These are phyloP conservation scores for Aegithalos caudatus DNA, from an alignment of 2,113 vertebrate species.

Conservation along the genomic window DNA sequence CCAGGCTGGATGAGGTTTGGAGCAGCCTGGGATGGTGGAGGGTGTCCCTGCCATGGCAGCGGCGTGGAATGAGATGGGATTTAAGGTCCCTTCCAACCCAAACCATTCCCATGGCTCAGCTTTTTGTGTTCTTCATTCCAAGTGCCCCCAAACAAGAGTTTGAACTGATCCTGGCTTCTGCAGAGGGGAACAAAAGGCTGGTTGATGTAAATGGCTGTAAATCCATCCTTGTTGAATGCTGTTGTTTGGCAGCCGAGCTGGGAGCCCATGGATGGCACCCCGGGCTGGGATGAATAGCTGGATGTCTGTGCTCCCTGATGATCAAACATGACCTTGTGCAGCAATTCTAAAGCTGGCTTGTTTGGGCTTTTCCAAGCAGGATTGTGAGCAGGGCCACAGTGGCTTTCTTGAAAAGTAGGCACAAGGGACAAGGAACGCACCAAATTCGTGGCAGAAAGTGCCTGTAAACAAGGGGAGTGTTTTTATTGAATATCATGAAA, in stretches of 20 bases:
- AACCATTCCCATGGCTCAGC: not conserved
- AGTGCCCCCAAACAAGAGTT: not conserved
- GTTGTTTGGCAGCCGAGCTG: slow-evolving; percentile 5
- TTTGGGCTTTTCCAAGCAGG: not conserved
- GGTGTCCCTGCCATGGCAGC: not conserved
- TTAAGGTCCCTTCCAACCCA: not conserved
- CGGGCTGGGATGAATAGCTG: not conserved
- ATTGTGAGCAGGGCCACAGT: not conserved
- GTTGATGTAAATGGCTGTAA: not conserved
- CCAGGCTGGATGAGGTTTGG: fast-evolving
- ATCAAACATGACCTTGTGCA: not conserved
- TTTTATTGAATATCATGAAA: not conserved
- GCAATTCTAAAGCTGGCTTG: slow-evolving; percentile 3
- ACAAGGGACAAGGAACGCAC: not conserved
- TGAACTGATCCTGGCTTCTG: not conserved
- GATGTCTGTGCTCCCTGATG: not conserved
- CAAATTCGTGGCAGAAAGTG: not conserved
- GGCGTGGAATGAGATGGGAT: not conserved
- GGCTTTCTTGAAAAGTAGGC: not conserved
- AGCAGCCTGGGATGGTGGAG: not conserved
- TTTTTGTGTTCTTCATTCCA: not conserved
- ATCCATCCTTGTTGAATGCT: not conserved
- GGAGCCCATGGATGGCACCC: not conserved
- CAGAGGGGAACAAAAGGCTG: not conserved
- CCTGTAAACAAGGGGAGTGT: fast-evolving